A percentile compares a stretch with the other conserved stretches of the same genome.
Evolutionary conservation across 2,797 vertebrate species (phyloP).

Genomic region (Phrynocephalus forsythii): DNA sequence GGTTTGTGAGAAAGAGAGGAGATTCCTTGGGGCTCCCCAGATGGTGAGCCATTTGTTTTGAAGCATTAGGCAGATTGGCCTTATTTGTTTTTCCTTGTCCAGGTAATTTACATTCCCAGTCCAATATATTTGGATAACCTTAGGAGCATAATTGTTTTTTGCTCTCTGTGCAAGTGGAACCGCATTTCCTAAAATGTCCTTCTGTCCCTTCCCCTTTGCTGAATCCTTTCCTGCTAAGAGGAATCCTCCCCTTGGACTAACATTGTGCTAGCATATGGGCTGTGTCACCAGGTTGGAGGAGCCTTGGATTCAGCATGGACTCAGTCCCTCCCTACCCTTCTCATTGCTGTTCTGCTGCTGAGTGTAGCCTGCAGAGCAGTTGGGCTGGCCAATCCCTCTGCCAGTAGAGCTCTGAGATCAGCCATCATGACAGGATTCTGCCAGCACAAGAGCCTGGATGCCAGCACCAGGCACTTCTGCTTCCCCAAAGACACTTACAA

Average conservation of each 20-base stretch:
- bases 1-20: conserved; percentile 5
- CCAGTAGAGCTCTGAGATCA: too few species aligned
- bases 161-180: not conserved
- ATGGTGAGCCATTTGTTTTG: not conserved
- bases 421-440: too few species aligned
- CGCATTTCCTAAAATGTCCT: not conserved
- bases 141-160: not conserved
- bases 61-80: not conserved
- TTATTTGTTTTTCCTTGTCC: not conserved
- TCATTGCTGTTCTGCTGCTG: too few species aligned
- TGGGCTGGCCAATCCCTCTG: too few species aligned
- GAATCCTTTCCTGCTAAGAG: not conserved
- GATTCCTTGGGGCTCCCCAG: not conserved
- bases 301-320: too few species aligned
- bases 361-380: too few species aligned
- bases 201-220: not conserved
- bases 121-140: conserved; percentile 3
- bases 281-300: too few species aligned
- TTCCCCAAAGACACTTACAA: too few species aligned
- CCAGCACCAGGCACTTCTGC: too few species aligned
- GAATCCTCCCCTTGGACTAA: not conserved
- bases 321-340: too few species aligned
- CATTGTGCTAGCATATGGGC: too few species aligned
- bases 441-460: too few species aligned
- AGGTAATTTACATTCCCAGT: not conserved